Evolutionary conservation across 2,888 invertebrate species (phyloP).

Genomic region (Eueremaeus valkanovi): DNA sequence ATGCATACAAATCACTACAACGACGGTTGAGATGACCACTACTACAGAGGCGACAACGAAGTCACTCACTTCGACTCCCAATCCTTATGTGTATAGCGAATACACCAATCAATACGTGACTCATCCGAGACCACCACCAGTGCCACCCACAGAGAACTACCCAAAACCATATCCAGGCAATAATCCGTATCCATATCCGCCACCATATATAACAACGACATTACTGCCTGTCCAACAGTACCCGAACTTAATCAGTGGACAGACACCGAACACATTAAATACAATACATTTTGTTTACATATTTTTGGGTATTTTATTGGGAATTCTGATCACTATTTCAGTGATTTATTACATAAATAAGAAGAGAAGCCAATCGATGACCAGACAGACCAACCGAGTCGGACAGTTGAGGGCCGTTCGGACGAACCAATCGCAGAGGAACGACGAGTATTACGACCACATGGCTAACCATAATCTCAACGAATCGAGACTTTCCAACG

Average conservation of each 20-base stretch:
- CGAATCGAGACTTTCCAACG: not conserved
- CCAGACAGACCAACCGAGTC: not conserved
- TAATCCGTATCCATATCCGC: not conserved
- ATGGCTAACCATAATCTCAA: not conserved
- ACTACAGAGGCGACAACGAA: not conserved
- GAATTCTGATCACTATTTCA: conserved; percentile 22
- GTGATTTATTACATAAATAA: conserved; percentile 19
- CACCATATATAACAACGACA: not conserved
- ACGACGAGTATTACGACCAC: conserved; percentile 8
- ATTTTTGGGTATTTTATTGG: conserved; percentile 13
- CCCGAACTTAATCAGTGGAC: not conserved
- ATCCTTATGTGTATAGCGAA: not conserved
- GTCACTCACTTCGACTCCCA: not conserved
- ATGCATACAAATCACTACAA: not conserved
- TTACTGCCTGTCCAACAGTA: not conserved
- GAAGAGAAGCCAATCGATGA: not conserved
- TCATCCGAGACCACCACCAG: not conserved
- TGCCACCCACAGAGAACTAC: not conserved
- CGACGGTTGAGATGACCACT: not conserved
- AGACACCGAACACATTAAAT: not conserved
- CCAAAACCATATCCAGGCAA: not conserved
- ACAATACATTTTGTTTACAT: not conserved
- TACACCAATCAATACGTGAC: not conserved
- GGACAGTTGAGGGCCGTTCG: conserved; percentile 2
- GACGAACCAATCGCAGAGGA: not conserved